These are phyloP conservation scores for Remorina albescens DNA, from an alignment of 2,797 vertebrate genomes.

Conservation along the genomic window DNA sequence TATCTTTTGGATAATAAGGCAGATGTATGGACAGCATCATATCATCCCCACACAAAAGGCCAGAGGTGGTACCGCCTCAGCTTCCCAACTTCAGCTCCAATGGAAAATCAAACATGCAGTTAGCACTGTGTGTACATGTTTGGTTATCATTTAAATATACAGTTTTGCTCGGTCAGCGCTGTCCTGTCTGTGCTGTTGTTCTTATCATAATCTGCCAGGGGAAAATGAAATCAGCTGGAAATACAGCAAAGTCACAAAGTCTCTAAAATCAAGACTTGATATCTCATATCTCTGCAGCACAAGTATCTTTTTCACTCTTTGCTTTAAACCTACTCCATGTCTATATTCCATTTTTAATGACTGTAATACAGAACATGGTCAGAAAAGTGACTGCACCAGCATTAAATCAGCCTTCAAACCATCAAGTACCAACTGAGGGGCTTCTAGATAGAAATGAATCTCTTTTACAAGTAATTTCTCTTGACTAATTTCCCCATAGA, in stretches of 20 bases:
- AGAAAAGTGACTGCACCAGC: constrained; percentile 38
- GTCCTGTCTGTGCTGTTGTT: neutral
- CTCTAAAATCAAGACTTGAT: neutral
- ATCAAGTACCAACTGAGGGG: constrained; percentile 57
- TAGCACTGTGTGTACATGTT: neutral
- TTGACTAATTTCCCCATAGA: constrained; percentile 78
- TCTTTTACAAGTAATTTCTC: constrained; percentile 77
- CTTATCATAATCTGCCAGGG: constrained; percentile 9
- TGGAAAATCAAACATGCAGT: neutral
- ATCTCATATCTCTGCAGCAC: neutral
- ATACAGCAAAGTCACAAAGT: constrained; percentile 15
- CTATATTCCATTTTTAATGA: constrained; percentile 33
- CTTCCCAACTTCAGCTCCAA: neutral
- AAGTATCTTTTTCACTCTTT: constrained; percentile 7
- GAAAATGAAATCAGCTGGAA: neutral
- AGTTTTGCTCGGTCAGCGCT: neutral
- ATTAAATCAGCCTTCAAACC: constrained; percentile 65
- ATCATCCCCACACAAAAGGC: neutral
- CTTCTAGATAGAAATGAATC: constrained; percentile 66
- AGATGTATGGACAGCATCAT: too few relatives aligned
- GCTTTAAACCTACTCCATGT: neutral
- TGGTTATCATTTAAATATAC: neutral
- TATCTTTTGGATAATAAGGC: neutral
- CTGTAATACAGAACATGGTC: constrained; percentile 25
- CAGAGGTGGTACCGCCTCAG: neutral